phyloP scores from a whole-genome alignment of 2,888 invertebrate species.

The Parthenolecanium corni region DNA sequence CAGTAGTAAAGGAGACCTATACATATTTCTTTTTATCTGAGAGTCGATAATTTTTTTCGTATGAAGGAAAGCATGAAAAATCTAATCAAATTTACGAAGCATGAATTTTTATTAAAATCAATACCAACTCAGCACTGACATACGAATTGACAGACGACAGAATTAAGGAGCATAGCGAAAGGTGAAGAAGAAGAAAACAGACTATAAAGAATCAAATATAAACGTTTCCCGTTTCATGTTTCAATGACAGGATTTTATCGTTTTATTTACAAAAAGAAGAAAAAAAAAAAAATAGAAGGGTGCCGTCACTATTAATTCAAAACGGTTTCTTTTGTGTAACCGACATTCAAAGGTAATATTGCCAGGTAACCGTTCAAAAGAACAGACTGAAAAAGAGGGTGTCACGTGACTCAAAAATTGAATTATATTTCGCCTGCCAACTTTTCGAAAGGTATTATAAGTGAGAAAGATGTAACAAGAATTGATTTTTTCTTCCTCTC shows the following conservation, averaged over 20 bases:
- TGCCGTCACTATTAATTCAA: constrained; percentile 25
- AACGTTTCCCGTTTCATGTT: constrained; percentile 25
- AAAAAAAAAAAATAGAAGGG: constrained; percentile 12
- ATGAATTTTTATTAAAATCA: no score
- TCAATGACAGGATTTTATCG: constrained; percentile 26
- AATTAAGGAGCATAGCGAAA: neutral
- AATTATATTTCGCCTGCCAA: constrained; percentile 23
- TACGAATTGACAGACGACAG: no score
- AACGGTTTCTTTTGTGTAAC: constrained; percentile 28
- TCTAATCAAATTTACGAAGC: neutral
- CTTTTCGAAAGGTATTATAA: neutral
- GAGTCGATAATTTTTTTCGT: no score
- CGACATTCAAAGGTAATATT: constrained; percentile 26
- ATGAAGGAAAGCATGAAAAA: neutral
- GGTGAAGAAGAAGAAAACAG: neutral
- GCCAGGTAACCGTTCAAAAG: constrained; percentile 23
- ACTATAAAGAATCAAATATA: constrained; percentile 18
- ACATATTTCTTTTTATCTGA: no score
- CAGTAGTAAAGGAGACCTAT: no score
- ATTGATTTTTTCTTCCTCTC: no score
- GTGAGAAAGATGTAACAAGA: no score
- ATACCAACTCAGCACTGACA: no score
- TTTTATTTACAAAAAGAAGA: constrained; percentile 23
- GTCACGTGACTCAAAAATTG: constrained; percentile 26
- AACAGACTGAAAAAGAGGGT: constrained; percentile 5